Conservation (phyloP, 2,888 invertebrate species). For the Chorisops tibialis region DNA sequence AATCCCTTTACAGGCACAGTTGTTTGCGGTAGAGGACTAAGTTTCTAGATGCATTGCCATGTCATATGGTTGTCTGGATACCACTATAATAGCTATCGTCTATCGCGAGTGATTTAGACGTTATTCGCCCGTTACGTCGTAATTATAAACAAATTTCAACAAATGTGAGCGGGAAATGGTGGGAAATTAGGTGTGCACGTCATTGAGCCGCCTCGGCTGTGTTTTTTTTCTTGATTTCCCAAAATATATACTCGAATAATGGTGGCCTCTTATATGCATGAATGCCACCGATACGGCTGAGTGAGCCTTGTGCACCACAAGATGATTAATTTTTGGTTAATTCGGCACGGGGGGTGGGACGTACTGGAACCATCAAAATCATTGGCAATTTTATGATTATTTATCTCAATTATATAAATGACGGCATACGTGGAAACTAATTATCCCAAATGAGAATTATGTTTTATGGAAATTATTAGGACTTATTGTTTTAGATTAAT, state of each 20-base stretch:
- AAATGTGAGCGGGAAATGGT: conserved; percentile 31
- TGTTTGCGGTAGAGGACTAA: background rate
- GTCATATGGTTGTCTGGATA: conserved; percentile 8
- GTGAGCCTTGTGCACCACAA: too few relatives aligned
- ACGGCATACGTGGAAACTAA: too few relatives aligned
- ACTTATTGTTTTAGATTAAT: too few relatives aligned
- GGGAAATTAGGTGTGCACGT: conserved; percentile 33
- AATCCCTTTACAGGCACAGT: too few relatives aligned
- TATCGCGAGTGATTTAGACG: conserved; percentile 29
- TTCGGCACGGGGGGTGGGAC: too few relatives aligned
- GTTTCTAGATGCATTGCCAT: background rate
- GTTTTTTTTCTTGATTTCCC: background rate
- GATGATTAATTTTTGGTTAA: too few relatives aligned
- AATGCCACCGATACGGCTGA: too few relatives aligned
- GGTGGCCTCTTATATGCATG: background rate
- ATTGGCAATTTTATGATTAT: too few relatives aligned
- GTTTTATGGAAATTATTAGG: too few relatives aligned
- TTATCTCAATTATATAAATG: too few relatives aligned
- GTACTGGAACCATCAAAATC: too few relatives aligned
- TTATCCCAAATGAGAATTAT: too few relatives aligned
- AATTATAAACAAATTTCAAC: conserved; percentile 33
- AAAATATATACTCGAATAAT: background rate
- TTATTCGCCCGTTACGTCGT: conserved; percentile 30
- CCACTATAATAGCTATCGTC: background rate
- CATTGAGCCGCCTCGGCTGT: background rate